phyloP scores from a whole-genome alignment of 2,888 invertebrate species.

The Cerastis rubricosa region DNA sequence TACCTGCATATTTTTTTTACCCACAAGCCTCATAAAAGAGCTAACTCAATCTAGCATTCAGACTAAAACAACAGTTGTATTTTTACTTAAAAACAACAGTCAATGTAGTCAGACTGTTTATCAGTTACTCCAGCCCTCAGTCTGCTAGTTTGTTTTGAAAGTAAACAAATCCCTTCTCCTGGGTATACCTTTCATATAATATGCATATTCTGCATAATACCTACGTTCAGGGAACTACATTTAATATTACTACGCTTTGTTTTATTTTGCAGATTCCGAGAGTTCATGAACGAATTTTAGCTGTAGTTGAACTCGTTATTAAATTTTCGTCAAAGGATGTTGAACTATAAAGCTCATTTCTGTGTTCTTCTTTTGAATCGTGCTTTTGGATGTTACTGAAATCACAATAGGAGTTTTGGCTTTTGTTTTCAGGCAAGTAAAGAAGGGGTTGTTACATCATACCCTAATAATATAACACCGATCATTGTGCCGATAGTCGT shows the following conservation, averaged over 20 bases:
- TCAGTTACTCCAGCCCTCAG: constrained; percentile 9
- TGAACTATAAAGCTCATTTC: constrained; percentile 2
- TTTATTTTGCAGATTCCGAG: constrained; percentile 2
- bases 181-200: constrained; percentile 14
- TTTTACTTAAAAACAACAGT: constrained; percentile 9
- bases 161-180: constrained; percentile 35
- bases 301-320: not conserved
- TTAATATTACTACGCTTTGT: not conserved
- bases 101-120: constrained; percentile 19
- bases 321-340: not conserved
- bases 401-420: not conserved
- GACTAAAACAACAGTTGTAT: not conserved
- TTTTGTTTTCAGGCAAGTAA: not conserved
- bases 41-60: not conserved
- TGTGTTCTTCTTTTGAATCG: not conserved
- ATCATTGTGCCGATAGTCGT: no score
- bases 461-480: not conserved
- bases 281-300: constrained; percentile 14
- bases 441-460: not conserved
- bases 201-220: constrained; percentile 43
- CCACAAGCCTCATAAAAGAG: not conserved
- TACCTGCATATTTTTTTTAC: not conserved
- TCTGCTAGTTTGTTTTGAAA: constrained; percentile 34
- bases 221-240: constrained; percentile 6
- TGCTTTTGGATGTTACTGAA: not conserved